Conservation (phyloP, 2,888 invertebrate species). For the Hemithea aestivaria region DNA sequence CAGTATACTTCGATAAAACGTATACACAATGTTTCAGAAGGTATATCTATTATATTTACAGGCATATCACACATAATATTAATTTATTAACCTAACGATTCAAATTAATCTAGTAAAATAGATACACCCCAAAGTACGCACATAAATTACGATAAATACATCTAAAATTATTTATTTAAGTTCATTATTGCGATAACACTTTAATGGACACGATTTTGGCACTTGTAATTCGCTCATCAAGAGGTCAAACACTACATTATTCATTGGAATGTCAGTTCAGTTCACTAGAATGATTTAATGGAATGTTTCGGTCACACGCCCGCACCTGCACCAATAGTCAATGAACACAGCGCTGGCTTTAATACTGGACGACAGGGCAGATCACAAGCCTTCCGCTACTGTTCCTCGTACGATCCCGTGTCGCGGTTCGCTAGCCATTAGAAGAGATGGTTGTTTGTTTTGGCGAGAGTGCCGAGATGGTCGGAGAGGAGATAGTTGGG, state of each 20-base stretch:
- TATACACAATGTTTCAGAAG: slow-evolving; percentile 59
- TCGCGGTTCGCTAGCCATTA: slow-evolving; percentile 52
- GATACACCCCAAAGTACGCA: slow-evolving; percentile 40
- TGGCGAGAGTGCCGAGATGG: slow-evolving; percentile 79
- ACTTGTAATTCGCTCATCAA: slow-evolving; percentile 43
- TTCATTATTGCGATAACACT: slow-evolving; percentile 52
- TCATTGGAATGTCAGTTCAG: slow-evolving; percentile 30
- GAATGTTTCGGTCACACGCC: slow-evolving; percentile 22
- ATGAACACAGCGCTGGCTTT: too few species aligned
- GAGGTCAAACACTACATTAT: slow-evolving; percentile 31
- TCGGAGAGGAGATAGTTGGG: slow-evolving; percentile 81
- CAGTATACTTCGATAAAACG: slow-evolving; percentile 57
- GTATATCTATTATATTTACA: slow-evolving; percentile 51
- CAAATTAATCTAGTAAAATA: slow-evolving; percentile 35
- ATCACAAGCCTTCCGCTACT: too few species aligned
- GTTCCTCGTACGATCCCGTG: too few species aligned
- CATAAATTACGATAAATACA: slow-evolving; percentile 41
- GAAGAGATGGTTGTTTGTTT: slow-evolving; percentile 82
- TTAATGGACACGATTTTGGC: slow-evolving; percentile 72
- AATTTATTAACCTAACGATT: slow-evolving; percentile 23
- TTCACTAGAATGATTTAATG: slow-evolving; percentile 28
- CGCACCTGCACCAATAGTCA: neutral
- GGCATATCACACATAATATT: slow-evolving; percentile 54
- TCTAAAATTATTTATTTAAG: slow-evolving; percentile 44
- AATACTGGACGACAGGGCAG: too few species aligned